Base-by-base conservation (phyloP, 1,140 invertebrate genomes). In the Leucophenga varia region DNA sequence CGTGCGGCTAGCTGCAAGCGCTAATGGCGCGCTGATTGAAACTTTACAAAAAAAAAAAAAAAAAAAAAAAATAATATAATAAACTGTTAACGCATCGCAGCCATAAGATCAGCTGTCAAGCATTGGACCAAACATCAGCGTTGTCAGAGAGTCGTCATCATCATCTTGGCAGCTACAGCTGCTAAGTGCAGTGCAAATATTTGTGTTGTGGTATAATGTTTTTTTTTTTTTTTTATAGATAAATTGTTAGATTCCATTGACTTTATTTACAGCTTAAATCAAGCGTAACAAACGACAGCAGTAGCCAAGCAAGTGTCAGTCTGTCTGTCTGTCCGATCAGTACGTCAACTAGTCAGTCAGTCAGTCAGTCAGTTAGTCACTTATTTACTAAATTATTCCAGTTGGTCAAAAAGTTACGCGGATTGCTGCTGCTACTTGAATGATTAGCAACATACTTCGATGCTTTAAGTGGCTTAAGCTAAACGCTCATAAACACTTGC, bases 151-250 rank as follows among this genome's bases (percentile, higher is more conserved):
- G n/a, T n/a, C n/a, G n/a, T n/a, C n/a, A n/a, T n/a, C n/a, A n/a
- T n/a, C n/a, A n/a, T n/a, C n/a, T n/a, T 20, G 13, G 30, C 10
- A 21, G n/a, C 13, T 32, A n/a, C n/a, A 20, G 53, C 55, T 63
- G 63, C 50, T 65, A 65, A 65, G 55, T 67, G 63, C 56, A 67
- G 64, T 67, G 63, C 63, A 67, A 65, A 65, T 65, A 58, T 63
- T 65, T 65, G 58, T 25, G 22, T 25, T 25, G 22, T 10, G 5
- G 5, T 6, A 6, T 25, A 6, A 25, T 25, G 22, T 25, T 55
- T 51, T 53, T 35, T 43, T 21, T 14, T 41, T 52, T 41, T 25
- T 54, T 54, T 54, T 25, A 25, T 25, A 6, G 5, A 6, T 10
- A 25, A 6, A 25, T 25, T 25, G 5, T 25, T 25, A 6, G 5